phyloP scores from a whole-genome alignment of 2,888 invertebrate genomes.

The Papilio protenor region DNA sequence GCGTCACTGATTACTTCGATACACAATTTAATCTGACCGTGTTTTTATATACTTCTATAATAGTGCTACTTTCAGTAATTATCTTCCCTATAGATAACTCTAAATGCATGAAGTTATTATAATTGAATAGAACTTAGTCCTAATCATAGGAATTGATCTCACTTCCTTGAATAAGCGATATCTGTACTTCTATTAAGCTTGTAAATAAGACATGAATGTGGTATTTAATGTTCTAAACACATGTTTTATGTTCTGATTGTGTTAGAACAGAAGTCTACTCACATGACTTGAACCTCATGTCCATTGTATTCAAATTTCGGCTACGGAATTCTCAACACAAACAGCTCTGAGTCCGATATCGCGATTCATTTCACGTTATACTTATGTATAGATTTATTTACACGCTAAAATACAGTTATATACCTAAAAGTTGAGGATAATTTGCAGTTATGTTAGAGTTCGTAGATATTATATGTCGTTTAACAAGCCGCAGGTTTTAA shows the following conservation, averaged over 20 bases:
- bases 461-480: not conserved
- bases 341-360: not conserved
- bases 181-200: too few species aligned
- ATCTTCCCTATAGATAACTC: too few species aligned
- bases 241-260: not conserved
- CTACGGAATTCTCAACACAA: not conserved
- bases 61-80: not conserved
- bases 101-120: too few species aligned
- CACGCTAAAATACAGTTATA: not conserved
- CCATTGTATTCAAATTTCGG: conserved; percentile 5
- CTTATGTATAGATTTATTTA: not conserved
- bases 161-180: not conserved
- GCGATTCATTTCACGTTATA: not conserved
- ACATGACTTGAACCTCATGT: not conserved
- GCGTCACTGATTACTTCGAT: not conserved
- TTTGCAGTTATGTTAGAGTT: not conserved
- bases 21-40: not conserved
- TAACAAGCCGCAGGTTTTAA: not conserved
- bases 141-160: too few species aligned
- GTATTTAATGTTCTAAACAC: not conserved
- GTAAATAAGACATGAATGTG: not conserved
- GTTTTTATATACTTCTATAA: not conserved
- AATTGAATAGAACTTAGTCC: too few species aligned
- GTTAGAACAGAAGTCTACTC: not conserved
- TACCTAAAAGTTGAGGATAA: conserved; percentile 1